Conservation (phyloP, 2,797 vertebrate species). For the Macroramphosus scolopax region DNA sequence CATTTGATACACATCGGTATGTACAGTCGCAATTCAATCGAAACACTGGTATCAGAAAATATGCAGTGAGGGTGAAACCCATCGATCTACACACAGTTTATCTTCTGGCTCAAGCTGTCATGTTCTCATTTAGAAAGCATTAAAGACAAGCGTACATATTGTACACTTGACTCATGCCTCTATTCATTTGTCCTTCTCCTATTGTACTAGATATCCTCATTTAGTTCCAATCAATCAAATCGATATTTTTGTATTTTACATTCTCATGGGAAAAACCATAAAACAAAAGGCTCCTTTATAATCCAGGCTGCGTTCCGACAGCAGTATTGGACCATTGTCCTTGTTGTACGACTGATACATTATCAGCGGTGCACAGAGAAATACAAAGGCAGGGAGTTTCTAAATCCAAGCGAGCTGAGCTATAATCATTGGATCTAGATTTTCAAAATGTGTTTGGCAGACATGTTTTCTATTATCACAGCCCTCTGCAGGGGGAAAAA, state of each 20-base stretch:
- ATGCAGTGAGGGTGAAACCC: too few species aligned
- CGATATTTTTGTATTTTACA: neutral
- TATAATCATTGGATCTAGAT: constrained; percentile 28
- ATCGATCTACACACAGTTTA: too few species aligned
- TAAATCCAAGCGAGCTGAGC: constrained; percentile 15
- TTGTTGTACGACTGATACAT: constrained; percentile 16
- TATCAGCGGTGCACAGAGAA: constrained; percentile 21
- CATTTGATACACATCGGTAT: too few species aligned
- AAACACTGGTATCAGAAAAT: too few species aligned
- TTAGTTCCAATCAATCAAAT: constrained; percentile 4
- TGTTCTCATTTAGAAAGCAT: neutral
- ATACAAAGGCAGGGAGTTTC: constrained; percentile 27
- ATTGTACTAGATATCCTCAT: constrained; percentile 1
- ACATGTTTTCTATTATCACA: constrained; percentile 25
- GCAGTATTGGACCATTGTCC: constrained; percentile 23
- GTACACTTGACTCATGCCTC: too few species aligned
- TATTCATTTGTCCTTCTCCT: neutral
- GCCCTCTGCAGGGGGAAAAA: constrained; percentile 18
- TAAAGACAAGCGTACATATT: too few species aligned
- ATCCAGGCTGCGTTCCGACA: constrained; percentile 24
- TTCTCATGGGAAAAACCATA: neutral
- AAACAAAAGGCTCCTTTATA: constrained; percentile 12
- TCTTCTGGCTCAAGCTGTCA: too few species aligned
- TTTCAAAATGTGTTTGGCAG: constrained; percentile 25
- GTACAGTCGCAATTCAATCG: too few species aligned